A percentile compares a stretch with the other conserved stretches of the same genome.
These are phyloP conservation scores for Lepus americanus DNA, from an alignment of 2,113 vertebrate species.

Conservation along the genomic window DNA sequence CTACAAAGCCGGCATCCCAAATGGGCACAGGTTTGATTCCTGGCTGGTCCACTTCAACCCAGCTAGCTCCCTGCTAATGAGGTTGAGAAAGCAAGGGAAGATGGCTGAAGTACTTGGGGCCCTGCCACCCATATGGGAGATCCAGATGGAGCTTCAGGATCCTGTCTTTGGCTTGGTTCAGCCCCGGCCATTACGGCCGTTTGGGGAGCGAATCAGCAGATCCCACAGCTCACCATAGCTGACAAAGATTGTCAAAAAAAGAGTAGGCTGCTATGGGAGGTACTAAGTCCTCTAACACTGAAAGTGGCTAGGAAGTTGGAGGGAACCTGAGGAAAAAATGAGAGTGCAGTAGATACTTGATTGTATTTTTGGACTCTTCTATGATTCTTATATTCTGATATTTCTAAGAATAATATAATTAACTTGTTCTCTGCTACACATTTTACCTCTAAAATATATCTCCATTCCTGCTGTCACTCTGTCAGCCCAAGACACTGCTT, in stretches of 20 bases:
- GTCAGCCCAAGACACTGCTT: not conserved
- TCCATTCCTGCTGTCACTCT: not conserved
- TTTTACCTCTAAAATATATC: not conserved
- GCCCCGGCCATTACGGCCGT: too few relatives aligned
- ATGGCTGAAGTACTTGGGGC: too few relatives aligned
- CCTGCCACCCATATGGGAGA: too few relatives aligned
- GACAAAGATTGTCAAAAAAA: not conserved
- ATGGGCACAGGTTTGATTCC: too few relatives aligned
- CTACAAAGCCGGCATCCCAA: too few relatives aligned
- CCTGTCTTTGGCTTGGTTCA: too few relatives aligned
- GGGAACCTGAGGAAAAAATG: not conserved
- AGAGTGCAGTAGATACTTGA: not conserved
- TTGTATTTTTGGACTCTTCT: not conserved
- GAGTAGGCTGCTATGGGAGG: not conserved
- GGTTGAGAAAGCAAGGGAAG: too few relatives aligned
- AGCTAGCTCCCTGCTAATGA: too few relatives aligned
- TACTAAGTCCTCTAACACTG: not conserved
- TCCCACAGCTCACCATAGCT: not conserved
- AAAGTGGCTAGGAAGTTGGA: not conserved
- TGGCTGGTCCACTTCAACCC: too few relatives aligned
- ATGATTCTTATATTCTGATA: slow-evolving; percentile 6
- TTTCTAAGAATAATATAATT: not conserved
- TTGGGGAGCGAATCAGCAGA: too few relatives aligned
- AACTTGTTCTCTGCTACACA: not conserved
- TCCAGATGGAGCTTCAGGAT: too few relatives aligned